phyloP scores from a whole-genome alignment of 2,113 vertebrate species.

The Oryzias javanicus region DNA sequence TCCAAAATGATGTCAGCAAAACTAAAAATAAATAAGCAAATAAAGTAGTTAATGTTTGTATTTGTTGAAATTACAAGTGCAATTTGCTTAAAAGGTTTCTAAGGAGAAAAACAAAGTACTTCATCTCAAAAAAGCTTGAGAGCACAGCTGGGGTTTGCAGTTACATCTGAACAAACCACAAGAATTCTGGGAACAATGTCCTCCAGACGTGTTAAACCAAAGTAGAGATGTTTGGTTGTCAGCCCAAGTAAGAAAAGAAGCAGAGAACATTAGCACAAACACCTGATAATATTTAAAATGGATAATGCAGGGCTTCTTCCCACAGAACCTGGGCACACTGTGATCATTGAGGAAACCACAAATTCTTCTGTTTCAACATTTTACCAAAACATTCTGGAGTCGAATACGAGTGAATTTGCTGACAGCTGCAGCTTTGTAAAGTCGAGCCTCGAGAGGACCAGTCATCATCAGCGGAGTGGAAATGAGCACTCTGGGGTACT shows the following conservation, averaged over 20 bases:
- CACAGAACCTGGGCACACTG: neutral
- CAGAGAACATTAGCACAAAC: neutral
- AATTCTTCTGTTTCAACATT: neutral
- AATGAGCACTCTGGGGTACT: no score
- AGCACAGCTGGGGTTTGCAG: neutral
- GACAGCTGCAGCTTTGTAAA: neutral
- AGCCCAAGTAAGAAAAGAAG: neutral
- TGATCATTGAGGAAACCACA: neutral
- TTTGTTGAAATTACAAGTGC: neutral
- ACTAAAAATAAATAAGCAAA: no score
- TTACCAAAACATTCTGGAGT: neutral
- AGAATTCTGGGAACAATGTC: neutral
- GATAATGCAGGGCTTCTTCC: neutral
- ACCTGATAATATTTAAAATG: neutral
- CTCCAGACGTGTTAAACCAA: neutral
- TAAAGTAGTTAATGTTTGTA: neutral
- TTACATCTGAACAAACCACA: constrained; percentile 2
- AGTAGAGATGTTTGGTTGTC: neutral
- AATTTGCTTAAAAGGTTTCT: neutral
- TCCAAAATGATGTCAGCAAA: no score
- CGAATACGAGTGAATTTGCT: neutral
- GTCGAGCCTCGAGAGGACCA: no score
- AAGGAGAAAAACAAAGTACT: neutral
- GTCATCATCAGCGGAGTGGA: no score
- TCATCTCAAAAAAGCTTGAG: no score